Conservation (phyloP, 1,140 invertebrate species). For the Gonioctena quinquepunctata region DNA sequence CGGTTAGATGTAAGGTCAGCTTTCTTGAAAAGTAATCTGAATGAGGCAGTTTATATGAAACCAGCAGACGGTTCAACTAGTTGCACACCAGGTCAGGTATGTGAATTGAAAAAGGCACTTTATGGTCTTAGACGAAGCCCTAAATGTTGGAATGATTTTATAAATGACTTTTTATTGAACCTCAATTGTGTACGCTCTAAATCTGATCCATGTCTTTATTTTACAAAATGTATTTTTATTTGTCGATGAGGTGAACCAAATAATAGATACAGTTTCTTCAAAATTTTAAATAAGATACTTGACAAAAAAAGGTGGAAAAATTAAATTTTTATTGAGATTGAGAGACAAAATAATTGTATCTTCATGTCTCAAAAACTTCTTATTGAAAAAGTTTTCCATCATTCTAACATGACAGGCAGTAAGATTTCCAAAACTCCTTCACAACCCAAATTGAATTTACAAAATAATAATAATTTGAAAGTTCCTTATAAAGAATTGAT, state of each 20-base stretch:
- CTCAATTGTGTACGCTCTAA: slow-evolving; percentile 27
- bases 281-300: too few species aligned
- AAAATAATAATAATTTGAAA: neutral
- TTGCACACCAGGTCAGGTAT: neutral
- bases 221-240: too few species aligned
- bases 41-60: neutral
- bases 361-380: neutral
- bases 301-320: too few species aligned
- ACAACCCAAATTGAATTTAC: neutral
- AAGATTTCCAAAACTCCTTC: neutral
- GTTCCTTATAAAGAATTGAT: too few species aligned
- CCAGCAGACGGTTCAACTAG: slow-evolving; percentile 26
- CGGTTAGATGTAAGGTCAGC: slow-evolving; percentile 55
- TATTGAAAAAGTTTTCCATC: neutral
- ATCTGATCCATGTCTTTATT: slow-evolving; percentile 50
- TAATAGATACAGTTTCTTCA: too few species aligned
- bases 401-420: neutral
- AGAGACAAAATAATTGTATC: neutral
- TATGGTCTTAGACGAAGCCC: slow-evolving; percentile 52
- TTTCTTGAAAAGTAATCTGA: slow-evolving; percentile 48
- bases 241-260: too few species aligned
- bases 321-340: neutral
- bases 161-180: neutral
- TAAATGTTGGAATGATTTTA: slow-evolving; percentile 40
- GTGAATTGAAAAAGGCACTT: slow-evolving; percentile 36